These are phyloP conservation scores for Micromys minutus DNA, from an alignment of 2,113 vertebrate species.

Conservation along the genomic window DNA sequence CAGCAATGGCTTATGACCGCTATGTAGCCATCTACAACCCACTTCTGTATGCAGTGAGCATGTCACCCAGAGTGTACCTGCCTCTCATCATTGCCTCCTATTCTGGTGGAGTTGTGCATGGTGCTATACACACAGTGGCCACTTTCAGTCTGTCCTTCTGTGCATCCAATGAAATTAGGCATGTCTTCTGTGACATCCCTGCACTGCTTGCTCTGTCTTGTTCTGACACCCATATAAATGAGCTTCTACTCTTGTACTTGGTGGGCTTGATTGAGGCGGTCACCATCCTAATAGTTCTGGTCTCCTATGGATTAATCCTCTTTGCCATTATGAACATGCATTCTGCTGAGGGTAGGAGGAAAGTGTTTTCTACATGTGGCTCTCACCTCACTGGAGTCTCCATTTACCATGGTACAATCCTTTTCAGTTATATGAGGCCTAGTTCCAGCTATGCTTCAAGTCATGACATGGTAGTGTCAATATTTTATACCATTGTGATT, in stretches of 20 bases:
- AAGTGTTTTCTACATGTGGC: not conserved
- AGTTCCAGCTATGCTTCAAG: constrained; percentile 31
- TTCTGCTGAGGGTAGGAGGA: not conserved
- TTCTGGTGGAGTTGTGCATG: not conserved
- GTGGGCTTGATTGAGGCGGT: not conserved
- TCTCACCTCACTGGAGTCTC: constrained; percentile 65
- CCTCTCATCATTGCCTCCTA: not conserved
- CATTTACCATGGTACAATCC: constrained; percentile 59
- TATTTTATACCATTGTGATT: constrained; percentile 35
- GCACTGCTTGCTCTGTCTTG: not conserved
- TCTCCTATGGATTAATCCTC: not conserved
- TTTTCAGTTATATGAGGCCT: constrained; percentile 63
- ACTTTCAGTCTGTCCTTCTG: not conserved
- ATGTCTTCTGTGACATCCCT: not conserved
- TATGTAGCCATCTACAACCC: not conserved
- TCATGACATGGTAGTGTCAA: constrained; percentile 34
- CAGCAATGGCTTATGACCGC: not conserved
- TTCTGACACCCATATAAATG: not conserved
- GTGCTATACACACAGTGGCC: not conserved
- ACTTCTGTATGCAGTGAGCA: not conserved
- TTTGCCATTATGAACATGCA: not conserved
- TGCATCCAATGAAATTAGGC: not conserved
- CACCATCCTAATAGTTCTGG: not conserved
- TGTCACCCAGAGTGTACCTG: not conserved
- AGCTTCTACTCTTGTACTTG: not conserved